Evolutionary conservation across 2,888 invertebrate species (phyloP).

Genomic region (Agrochola lychnidis): DNA sequence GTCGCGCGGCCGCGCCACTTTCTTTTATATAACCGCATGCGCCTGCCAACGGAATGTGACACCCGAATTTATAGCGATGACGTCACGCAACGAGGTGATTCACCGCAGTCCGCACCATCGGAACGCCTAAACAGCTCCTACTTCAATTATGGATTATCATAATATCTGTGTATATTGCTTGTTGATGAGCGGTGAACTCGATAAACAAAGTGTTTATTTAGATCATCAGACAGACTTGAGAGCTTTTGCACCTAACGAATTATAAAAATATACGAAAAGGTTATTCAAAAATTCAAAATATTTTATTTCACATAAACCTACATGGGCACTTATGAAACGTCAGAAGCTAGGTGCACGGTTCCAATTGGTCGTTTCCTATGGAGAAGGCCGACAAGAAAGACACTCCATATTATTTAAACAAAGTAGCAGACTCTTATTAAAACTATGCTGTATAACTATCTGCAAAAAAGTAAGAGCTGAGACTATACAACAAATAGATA

Average conservation of each 20-base stretch:
- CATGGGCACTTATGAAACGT: too few species aligned
- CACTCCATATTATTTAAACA: too few species aligned
- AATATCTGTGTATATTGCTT: slow-evolving; percentile 31
- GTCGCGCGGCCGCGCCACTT: slow-evolving; percentile 89
- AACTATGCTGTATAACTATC: neutral
- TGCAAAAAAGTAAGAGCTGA: neutral
- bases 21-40: slow-evolving; percentile 88
- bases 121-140: slow-evolving; percentile 61
- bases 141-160: slow-evolving; percentile 60
- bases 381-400: too few species aligned
- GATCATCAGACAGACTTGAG: neutral
- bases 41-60: slow-evolving; percentile 84
- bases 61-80: slow-evolving; percentile 87
- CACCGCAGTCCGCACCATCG: slow-evolving; percentile 73
- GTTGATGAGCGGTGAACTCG: slow-evolving; percentile 27
- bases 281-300: too few species aligned
- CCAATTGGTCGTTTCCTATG: too few species aligned
- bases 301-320: too few species aligned
- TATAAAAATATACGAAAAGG: neutral
- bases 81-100: slow-evolving; percentile 84
- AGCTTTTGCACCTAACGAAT: neutral
- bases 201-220: slow-evolving; percentile 3
- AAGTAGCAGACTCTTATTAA: neutral
- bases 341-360: too few species aligned
- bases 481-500: neutral